phyloP scores from a whole-genome alignment of 2,113 vertebrate genomes.

The Columbina picui region DNA sequence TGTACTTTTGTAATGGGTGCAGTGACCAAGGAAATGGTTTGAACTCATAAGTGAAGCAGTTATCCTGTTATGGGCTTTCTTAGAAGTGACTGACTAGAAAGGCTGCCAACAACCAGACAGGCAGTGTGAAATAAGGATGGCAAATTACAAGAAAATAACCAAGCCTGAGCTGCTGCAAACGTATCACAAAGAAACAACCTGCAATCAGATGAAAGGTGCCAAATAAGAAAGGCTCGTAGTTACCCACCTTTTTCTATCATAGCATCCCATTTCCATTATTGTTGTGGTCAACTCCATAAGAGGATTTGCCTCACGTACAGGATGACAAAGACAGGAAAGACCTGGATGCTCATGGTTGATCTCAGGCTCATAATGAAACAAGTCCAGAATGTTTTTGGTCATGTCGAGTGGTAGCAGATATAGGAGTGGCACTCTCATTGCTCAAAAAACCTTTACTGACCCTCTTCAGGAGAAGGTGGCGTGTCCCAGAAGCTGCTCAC shows the following conservation, averaged over 20 bases:
- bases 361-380: not conserved
- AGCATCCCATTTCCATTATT: not conserved
- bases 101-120: not conserved
- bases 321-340: not conserved
- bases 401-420: not conserved
- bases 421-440: not conserved
- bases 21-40: not conserved
- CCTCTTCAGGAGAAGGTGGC: not conserved
- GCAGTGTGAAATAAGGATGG: not conserved
- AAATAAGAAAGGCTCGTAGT: not conserved
- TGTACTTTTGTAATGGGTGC: not conserved
- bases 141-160: not conserved
- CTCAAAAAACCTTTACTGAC: not conserved
- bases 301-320: not conserved
- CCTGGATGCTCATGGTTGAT: not conserved
- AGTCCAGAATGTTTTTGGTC: not conserved
- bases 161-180: not conserved
- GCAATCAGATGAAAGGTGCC: not conserved
- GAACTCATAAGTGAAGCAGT: not conserved
- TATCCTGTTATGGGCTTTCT: not conserved
- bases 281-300: not conserved
- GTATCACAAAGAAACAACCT: not conserved
- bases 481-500: not conserved
- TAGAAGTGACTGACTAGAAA: not conserved
- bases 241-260: not conserved